Percentiles rank a stretch among this genome's conserved stretches.
Conservation (phyloP, 2,888 invertebrate genomes). For the Ormyrus thymus region DNA sequence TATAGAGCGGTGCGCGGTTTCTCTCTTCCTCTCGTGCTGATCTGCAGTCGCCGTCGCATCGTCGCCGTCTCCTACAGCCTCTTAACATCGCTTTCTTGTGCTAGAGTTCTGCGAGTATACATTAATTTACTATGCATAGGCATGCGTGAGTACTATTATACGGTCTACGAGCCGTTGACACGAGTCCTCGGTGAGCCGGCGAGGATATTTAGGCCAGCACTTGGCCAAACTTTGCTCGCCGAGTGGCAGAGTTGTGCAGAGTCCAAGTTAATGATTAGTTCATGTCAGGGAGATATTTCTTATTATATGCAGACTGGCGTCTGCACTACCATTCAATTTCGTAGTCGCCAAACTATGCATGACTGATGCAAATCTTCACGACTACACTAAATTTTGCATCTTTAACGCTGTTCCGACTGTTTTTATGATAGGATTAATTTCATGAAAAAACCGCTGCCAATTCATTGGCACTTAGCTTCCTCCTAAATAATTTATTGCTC, state of each 20-base stretch:
- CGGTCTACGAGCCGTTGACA: conserved; percentile 19
- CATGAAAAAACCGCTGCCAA: no score
- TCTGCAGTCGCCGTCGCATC: conserved; percentile 9
- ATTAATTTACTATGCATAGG: conserved; percentile 53
- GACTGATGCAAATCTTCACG: no score
- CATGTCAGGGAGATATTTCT: no score
- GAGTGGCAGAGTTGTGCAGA: no score
- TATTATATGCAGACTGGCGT: no score
- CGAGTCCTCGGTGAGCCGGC: neutral
- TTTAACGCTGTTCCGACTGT: no score
- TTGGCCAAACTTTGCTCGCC: conserved; percentile 40
- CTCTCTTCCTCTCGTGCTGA: conserved; percentile 3
- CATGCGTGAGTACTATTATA: conserved; percentile 48
- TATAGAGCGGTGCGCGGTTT: neutral
- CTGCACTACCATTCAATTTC: no score
- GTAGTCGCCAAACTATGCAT: no score
- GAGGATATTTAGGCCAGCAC: conserved; percentile 38
- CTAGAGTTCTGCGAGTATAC: conserved; percentile 9
- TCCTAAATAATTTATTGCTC: no score
- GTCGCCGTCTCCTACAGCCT: conserved; percentile 22
- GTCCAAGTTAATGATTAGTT: neutral
- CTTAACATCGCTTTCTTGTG: conserved; percentile 32
- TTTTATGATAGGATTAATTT: no score
- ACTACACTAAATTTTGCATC: no score
- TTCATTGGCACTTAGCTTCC: no score